These are phyloP conservation scores for Vesta saturnalis DNA, from an alignment of 2,888 invertebrate genomes.

Conservation along the genomic window DNA sequence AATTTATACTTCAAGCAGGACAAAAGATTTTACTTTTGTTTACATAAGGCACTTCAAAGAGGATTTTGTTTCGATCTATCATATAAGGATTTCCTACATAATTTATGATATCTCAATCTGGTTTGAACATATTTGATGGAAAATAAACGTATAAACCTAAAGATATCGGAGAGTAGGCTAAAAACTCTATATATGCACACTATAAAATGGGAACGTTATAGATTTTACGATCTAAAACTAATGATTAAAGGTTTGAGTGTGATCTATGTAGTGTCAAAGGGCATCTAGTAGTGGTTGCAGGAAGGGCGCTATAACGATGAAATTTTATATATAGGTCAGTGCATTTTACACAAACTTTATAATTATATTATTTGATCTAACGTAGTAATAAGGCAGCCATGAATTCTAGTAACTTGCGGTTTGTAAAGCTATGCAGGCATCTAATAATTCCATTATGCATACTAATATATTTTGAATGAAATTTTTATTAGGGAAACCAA, in stretches of 20 bases:
- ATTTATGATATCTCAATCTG: slow-evolving; percentile 6
- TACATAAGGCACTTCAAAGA: not conserved
- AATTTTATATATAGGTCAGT: slow-evolving; percentile 5
- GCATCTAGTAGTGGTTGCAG: not conserved
- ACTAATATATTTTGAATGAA: not conserved
- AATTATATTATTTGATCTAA: no score
- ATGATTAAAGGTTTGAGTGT: not conserved
- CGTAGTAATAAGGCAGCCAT: no score
- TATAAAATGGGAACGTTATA: slow-evolving; percentile 5
- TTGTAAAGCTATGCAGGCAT: no score
- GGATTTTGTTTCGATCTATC: slow-evolving; percentile 3
- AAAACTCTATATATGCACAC: not conserved
- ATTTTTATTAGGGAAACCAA: not conserved
- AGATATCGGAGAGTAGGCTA: slow-evolving; percentile 7
- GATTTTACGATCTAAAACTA: slow-evolving; percentile 2
- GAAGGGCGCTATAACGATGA: not conserved
- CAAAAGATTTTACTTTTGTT: not conserved
- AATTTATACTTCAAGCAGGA: not conserved
- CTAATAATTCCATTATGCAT: no score
- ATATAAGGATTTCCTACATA: slow-evolving; percentile 7
- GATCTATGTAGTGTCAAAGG: not conserved
- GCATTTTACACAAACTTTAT: not conserved
- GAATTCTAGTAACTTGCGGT: no score
- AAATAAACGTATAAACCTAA: not conserved
- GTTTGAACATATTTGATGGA: slow-evolving; percentile 4